Evolutionary conservation across 2,888 invertebrate species (phyloP).

Genomic region (Crossocerus cetratus): DNA sequence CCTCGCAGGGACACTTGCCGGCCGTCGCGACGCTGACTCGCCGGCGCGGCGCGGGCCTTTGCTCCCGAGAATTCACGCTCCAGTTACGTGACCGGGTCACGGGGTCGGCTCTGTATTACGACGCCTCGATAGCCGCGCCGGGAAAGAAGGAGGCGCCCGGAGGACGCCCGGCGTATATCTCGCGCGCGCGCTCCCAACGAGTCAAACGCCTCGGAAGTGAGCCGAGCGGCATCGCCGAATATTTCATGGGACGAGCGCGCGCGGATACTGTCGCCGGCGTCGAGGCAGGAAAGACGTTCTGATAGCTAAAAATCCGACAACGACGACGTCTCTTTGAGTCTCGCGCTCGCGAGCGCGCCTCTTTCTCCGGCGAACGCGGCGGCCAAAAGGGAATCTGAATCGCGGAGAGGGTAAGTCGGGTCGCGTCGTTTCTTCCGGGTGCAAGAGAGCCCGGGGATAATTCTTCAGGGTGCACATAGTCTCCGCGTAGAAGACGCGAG

Average conservation of each 20-base stretch:
- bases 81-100: constrained; percentile 58
- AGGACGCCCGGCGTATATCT: not conserved
- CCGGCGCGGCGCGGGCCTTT: constrained; percentile 24
- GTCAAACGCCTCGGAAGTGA: constrained; percentile 3
- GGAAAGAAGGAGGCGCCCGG: not conserved
- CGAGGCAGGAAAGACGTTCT: not conserved
- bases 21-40: constrained; percentile 39
- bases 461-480: not conserved
- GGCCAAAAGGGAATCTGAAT: not conserved
- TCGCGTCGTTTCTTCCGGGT: not conserved
- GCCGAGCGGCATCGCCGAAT: not conserved
- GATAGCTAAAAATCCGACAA: not conserved
- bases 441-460: not conserved
- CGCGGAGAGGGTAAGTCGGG: not conserved
- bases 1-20: constrained; percentile 14
- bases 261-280: not conserved
- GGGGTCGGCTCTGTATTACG: constrained; percentile 40
- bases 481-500: not conserved
- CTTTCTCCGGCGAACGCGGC: not conserved
- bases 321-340: not conserved
- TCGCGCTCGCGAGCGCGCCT: not conserved
- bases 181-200: not conserved
- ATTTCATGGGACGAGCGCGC: not conserved
- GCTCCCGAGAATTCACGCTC: constrained; percentile 53
- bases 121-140: not conserved